Base-by-base conservation (phyloP, 92 coral and sea anemone genomes). In the Porites rus region DNA sequence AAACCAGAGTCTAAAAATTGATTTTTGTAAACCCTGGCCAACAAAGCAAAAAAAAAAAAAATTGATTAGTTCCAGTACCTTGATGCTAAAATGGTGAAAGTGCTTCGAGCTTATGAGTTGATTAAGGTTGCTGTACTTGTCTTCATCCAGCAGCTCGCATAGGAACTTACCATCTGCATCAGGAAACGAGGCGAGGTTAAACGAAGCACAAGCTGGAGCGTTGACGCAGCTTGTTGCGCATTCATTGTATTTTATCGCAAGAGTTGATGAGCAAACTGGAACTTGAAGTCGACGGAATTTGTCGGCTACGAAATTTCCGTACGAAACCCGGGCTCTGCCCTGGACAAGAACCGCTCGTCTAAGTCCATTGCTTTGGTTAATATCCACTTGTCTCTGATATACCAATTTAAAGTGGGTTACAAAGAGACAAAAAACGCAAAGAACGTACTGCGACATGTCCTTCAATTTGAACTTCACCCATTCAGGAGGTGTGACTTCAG, bases 201-300 rank as follows among this genome's bases (percentile, higher is more conserved):
- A 78, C 8, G 83, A 78, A 10, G 50, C 5, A 78, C 83, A 78
- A 19, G 73, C 72, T 59, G 83, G 83, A 10, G 16, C 19, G 72
- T 78, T 78, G 1, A 78, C 71, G 64, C 82, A 78, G 82, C 70
- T 78, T 58, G 64, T 51, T 18, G 82, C 72, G 0, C 82, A 78
- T 9, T 62, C 82, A 10, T n/a, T 78, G 81, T 31, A 77, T 2
- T 1, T 77, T 10, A 52, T 77, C 69, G 62, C 81, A 25, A 13
- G 18, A 12, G 4, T 61, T 13, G 81, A 77, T 38, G 31, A 77
- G 43, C 81, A 70, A 61, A 77, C 25, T 60, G 81, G 18, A 2
- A 25, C 81, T 59, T 31, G 54, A 77, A 77, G 81, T 1, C 69
- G 81, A 31, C 62, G 81, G 28, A 77, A 77, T 24, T 25, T 60